phyloP scores from a whole-genome alignment of 2,113 vertebrate species.

The Pomatorhinus ruficollis region DNA sequence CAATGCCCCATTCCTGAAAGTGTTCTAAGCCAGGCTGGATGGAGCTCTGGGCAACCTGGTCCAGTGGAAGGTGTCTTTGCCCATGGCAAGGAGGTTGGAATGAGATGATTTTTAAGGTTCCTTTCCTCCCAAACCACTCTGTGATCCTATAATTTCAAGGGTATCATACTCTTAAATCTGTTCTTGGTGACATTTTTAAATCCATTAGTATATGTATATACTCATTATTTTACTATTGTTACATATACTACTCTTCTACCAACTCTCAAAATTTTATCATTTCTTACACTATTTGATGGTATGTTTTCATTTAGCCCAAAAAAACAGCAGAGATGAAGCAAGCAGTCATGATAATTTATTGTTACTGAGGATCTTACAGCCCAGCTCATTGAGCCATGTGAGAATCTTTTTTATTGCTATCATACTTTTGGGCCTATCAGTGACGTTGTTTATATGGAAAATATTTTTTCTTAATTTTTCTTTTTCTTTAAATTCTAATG shows the following conservation, averaged over 20 bases:
- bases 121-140: neutral
- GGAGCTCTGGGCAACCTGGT: neutral
- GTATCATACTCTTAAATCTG: neutral
- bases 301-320: neutral
- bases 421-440: neutral
- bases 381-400: neutral
- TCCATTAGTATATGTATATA: neutral
- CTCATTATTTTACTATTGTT: neutral
- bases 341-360: neutral
- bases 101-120: neutral
- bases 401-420: neutral
- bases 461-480: neutral
- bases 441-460: neutral
- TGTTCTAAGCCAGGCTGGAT: neutral
- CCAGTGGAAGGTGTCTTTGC: neutral
- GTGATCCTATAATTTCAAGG: neutral
- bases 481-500: neutral
- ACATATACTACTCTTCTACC: neutral
- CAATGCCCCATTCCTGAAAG: rapidly evolving
- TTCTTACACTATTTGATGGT: neutral
- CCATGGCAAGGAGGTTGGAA: rapidly evolving
- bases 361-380: neutral
- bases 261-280: neutral
- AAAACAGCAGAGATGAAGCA: neutral
- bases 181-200: neutral